phyloP scores from a whole-genome alignment of 2,113 vertebrate genomes.

The Microtus oregoni region DNA sequence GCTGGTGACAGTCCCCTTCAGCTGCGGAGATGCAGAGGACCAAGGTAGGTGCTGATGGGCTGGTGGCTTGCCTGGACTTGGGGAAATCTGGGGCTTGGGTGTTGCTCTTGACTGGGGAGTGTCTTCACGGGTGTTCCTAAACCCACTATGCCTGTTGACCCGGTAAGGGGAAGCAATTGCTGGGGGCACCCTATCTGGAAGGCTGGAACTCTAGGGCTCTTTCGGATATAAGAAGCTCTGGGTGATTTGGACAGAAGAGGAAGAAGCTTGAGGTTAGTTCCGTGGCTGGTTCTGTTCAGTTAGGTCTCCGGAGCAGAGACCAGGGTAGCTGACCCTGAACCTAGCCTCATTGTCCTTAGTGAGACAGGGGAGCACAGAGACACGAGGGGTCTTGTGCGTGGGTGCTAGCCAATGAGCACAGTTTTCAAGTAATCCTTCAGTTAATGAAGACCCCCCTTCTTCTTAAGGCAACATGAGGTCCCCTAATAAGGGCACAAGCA shows the following conservation, averaged over 20 bases:
- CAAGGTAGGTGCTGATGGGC: constrained; percentile 47
- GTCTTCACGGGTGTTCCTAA: neutral
- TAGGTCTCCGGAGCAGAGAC: neutral
- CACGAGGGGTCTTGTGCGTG: neutral
- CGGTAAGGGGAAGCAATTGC: neutral
- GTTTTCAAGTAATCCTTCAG: neutral
- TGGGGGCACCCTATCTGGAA: neutral
- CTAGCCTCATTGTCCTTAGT: neutral
- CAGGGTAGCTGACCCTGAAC: neutral
- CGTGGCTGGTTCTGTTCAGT: neutral
- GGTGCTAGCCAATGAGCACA: neutral
- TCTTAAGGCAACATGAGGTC: neutral
- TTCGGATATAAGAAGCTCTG: neutral
- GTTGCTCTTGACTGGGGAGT: neutral
- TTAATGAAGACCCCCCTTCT: neutral
- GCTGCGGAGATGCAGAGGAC: constrained; percentile 78
- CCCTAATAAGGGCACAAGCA: too few species aligned
- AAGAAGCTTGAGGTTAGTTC: neutral
- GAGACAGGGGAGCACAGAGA: neutral
- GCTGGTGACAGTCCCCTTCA: neutral
- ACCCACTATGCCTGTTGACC: neutral
- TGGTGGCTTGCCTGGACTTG: neutral
- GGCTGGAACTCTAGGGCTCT: neutral
- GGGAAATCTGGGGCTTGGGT: neutral
- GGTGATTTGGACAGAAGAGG: neutral